Evolutionary conservation across 1,140 invertebrate genomes (phyloP), one percentile per base, ranked within the genome.

Genomic region (Apis cerana): DNA sequence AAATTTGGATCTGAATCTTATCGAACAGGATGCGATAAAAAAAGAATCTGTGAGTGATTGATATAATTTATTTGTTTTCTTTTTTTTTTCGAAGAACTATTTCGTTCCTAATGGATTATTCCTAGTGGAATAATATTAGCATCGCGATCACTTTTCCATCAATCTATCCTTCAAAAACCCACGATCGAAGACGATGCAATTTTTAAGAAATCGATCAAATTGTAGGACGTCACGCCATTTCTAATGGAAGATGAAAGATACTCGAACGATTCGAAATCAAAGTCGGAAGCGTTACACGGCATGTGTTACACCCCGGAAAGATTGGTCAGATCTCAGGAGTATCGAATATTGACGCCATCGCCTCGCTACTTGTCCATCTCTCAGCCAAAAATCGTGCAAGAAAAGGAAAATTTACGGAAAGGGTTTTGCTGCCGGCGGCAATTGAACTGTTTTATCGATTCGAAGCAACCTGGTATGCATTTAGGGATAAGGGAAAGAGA

Each of bases 301-400:
- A 71, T 90, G 27, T 92, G 90, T 75, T 93, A 93, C 72, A 93
- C 91, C 0, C 93, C 93, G 13, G 93, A 93, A 75, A 91, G 91
- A 62, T 77, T 93, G 75, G 88, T 93, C 50, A 90, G 89, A 74
- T 86, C 84, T 61, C 88, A 91, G 15, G 88, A 92, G 59, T 94
- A 92, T 67, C 86, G 89, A 62, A 93, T 93, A 84, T 82, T 92
- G 65, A 82, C 87, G 12, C 92, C 92, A 5, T 91, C 91, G 12
- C 87, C 91, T 11, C 90, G 85, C 33, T 89, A 82, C 67, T 83
- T 90, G 10, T 84, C 88, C 33, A 74, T 74, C 54, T 85, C 80
- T 50, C 76, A 80, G 17, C 9, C 43, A 52, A 88, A 72, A 52
- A 13, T 76, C 54, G 19, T 19, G 54, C 1, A 48, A 48, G 81